Conservation (phyloP, 2,888 invertebrate genomes). For the Orthosia cruda region DNA sequence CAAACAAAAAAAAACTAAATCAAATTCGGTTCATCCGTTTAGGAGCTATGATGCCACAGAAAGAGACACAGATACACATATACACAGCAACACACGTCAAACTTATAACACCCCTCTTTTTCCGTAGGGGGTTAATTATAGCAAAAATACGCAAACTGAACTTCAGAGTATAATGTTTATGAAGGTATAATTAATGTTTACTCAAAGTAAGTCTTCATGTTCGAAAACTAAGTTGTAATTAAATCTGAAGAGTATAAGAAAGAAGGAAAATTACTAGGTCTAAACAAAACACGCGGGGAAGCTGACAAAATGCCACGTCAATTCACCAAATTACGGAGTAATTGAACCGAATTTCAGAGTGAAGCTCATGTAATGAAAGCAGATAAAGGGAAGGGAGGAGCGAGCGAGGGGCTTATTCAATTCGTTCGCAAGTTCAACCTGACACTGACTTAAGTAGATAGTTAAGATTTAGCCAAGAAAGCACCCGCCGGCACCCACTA, state of each 20-base stretch:
- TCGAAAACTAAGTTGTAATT: slow-evolving; percentile 22
- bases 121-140: too few species aligned
- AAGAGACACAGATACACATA: too few species aligned
- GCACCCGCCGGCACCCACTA: slow-evolving; percentile 83
- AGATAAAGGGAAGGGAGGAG: slow-evolving; percentile 85
- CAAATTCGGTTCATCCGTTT: too few species aligned
- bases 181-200: background rate
- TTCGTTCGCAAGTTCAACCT: slow-evolving; percentile 84
- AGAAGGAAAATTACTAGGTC: slow-evolving; percentile 70
- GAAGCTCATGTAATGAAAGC: slow-evolving; percentile 89
- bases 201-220: slow-evolving; percentile 14
- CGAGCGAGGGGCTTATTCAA: slow-evolving; percentile 86
- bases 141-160: background rate
- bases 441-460: slow-evolving; percentile 89
- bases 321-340: slow-evolving; percentile 88
- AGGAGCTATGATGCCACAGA: too few species aligned
- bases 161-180: background rate
- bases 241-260: slow-evolving; percentile 60
- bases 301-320: slow-evolving; percentile 88
- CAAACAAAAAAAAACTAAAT: too few species aligned
- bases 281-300: slow-evolving; percentile 82
- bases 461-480: slow-evolving; percentile 88
- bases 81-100: too few species aligned
- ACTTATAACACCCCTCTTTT: too few species aligned
- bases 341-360: slow-evolving; percentile 89